Evolutionary conservation across 2,888 invertebrate genomes (phyloP).

Genomic region (Stictocephala bisonia): DNA sequence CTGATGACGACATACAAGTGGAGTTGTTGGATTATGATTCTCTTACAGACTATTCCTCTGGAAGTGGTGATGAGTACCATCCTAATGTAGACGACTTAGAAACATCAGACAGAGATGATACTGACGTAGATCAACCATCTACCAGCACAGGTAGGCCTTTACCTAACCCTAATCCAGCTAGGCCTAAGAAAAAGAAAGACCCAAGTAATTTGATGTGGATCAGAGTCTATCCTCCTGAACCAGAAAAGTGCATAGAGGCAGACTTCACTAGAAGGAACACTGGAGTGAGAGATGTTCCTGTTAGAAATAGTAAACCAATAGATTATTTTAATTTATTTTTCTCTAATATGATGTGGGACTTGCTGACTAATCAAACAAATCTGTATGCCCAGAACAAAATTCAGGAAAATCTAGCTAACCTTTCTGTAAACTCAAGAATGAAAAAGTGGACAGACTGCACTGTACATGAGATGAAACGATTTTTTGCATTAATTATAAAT

Average conservation of each 20-base stretch:
- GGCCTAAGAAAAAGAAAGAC: no score
- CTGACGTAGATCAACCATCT: no score
- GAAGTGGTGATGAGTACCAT: no score
- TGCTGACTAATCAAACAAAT: background rate
- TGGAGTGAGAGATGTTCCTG: background rate
- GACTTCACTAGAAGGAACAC: background rate
- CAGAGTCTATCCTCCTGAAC: slow-evolving; percentile 20
- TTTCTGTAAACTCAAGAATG: background rate
- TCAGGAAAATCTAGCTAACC: background rate
- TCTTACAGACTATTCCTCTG: no score
- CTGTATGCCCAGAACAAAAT: background rate
- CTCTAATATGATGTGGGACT: background rate
- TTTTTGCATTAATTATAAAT: slow-evolving; percentile 20
- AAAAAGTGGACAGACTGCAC: background rate
- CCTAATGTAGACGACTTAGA: no score
- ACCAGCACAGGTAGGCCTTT: no score
- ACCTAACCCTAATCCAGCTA: no score
- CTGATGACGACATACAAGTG: no score
- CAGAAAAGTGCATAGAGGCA: background rate
- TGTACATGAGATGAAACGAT: background rate
- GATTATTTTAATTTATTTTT: slow-evolving; percentile 5
- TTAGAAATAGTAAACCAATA: background rate
- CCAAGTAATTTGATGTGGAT: no score
- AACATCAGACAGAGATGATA: no score
- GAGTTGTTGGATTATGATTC: no score